Percentiles rank a stretch among this genome's conserved stretches.
Conservation (phyloP, 2,113 vertebrate species). For the Leptosomus discolor region DNA sequence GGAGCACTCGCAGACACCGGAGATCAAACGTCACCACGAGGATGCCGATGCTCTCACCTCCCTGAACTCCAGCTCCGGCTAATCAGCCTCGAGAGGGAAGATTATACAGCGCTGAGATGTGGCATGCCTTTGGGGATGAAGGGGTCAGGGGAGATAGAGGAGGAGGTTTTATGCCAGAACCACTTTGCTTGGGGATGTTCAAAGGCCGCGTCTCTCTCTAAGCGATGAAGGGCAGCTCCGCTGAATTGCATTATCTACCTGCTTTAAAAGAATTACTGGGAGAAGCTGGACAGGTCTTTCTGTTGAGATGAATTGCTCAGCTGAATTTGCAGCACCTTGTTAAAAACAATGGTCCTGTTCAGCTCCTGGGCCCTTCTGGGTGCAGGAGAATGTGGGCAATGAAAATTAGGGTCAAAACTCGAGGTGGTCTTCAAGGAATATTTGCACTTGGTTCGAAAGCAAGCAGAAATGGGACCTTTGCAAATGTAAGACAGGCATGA, state of each 20-base stretch:
- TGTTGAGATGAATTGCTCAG: background rate
- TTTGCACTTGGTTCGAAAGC: background rate
- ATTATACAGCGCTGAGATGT: background rate
- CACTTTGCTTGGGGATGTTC: background rate
- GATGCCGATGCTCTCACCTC: background rate
- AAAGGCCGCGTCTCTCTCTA: background rate
- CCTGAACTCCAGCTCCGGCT: background rate
- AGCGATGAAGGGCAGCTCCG: background rate
- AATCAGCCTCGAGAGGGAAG: background rate
- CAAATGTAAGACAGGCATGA: background rate
- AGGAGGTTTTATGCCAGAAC: background rate
- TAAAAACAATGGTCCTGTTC: background rate
- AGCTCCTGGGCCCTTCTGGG: background rate
- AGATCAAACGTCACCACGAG: rapidly evolving
- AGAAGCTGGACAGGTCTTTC: background rate
- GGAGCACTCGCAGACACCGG: background rate
- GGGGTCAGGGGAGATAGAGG: slow-evolving; percentile 14
- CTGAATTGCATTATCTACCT: background rate
- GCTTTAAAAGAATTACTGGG: background rate
- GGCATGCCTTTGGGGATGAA: background rate
- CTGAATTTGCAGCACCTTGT: background rate
- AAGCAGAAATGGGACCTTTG: background rate
- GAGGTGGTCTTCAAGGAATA: background rate
- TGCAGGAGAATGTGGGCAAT: background rate
- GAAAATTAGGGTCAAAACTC: background rate